Conservation (phyloP, 2,113 vertebrate genomes). For the Carassius carassius region DNA sequence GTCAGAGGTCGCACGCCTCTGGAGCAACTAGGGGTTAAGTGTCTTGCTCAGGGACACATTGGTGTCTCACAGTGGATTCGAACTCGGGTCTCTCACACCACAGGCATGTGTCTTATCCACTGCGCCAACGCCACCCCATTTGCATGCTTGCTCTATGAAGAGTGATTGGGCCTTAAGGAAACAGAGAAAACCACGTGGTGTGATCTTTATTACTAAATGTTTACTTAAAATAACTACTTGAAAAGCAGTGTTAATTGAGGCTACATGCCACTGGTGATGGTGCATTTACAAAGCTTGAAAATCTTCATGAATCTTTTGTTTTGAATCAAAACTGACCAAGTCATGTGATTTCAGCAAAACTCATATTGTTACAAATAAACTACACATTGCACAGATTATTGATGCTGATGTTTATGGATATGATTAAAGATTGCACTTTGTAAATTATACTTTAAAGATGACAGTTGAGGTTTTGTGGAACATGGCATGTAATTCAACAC, state of each 20-base stretch:
- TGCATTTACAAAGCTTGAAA: background rate
- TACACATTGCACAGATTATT: background rate
- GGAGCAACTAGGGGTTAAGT: too few relatives aligned
- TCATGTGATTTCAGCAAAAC: background rate
- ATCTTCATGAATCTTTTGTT: background rate
- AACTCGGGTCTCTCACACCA: too few relatives aligned
- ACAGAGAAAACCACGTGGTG: background rate
- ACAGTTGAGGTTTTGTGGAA: background rate
- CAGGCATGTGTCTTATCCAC: too few relatives aligned
- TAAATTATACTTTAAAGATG: background rate
- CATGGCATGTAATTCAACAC: too few relatives aligned
- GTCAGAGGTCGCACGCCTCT: too few relatives aligned
- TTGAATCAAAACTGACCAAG: background rate
- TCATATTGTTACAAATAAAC: too few relatives aligned
- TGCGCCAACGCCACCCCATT: too few relatives aligned
- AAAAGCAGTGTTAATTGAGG: background rate
- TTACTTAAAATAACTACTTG: background rate
- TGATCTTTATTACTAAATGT: conserved; percentile 2
- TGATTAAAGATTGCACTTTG: background rate
- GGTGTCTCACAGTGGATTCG: too few relatives aligned
- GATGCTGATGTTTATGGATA: background rate
- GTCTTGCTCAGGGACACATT: too few relatives aligned
- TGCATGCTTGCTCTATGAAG: background rate
- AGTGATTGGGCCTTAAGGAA: background rate
- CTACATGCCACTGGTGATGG: background rate